Percentiles rank a stretch among this genome's conserved stretches.
Conservation (phyloP, 2,888 invertebrate species). For the Vanessa cardui region DNA sequence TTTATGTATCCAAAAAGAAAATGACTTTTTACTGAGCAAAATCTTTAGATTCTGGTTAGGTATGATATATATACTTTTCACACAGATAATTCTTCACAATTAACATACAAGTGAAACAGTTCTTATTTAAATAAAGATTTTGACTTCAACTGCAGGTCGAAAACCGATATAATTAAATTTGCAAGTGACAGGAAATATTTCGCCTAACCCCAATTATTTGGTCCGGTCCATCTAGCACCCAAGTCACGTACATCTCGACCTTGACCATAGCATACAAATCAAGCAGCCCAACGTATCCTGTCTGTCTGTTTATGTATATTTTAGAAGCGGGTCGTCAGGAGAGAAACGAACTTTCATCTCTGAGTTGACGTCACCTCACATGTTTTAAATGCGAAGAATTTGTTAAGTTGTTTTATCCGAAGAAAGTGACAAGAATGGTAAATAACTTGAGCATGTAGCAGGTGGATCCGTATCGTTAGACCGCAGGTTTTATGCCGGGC, state of each 20-base stretch:
- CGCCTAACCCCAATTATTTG: constrained; percentile 14
- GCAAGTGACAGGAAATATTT: not conserved
- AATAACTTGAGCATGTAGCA: no score
- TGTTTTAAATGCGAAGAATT: constrained; percentile 4
- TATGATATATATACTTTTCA: no score
- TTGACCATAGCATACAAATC: constrained; percentile 43
- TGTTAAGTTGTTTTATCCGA: not conserved
- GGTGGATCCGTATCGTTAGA: no score
- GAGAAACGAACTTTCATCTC: constrained; percentile 33
- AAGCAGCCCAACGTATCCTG: constrained; percentile 40
- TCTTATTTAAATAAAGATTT: no score
- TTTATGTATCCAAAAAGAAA: no score
- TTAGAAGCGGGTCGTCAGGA: constrained; percentile 16
- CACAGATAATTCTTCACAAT: no score
- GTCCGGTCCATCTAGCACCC: constrained; percentile 36
- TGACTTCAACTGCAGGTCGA: not conserved
- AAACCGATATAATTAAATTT: not conserved
- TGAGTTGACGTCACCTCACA: constrained; percentile 16
- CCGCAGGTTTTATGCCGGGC: no score
- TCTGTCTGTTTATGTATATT: constrained; percentile 34
- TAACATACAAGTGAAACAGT: no score
- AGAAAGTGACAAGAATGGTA: not conserved
- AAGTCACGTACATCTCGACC: constrained; percentile 36
- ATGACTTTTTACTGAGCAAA: no score
- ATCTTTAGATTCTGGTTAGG: no score